Evolutionary conservation across 2,113 vertebrate genomes (phyloP), one percentile per base, ranked within the genome.

Genomic region (Gyps fulvus): DNA sequence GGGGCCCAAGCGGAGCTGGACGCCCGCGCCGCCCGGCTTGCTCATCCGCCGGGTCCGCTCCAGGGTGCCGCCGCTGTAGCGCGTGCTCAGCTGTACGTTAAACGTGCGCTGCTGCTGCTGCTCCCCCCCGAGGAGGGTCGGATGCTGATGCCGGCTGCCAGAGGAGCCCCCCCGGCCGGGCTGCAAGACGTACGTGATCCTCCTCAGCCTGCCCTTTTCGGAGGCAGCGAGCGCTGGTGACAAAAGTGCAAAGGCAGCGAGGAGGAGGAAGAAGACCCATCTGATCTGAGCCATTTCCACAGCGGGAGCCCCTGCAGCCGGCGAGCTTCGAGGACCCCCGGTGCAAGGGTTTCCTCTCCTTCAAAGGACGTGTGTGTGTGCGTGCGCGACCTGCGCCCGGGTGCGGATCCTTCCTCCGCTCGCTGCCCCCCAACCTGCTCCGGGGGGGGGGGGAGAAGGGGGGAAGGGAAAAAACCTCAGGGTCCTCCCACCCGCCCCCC

Each of bases 21-120:
- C 91, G 83, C 92, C 97, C 36, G 98, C 78, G 77, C 77, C 65
- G 38, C 78, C 84, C 86, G 96, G 54, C 95, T 91, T 93, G 90
- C 99, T 99, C 96, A 98, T 99, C 98, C 99, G 98, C 95, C 99
- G 98, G 80, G 93, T 99, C 83, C 99, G 98, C 94, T 99, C 98
- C 93, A 96, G 97, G 72, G 89, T 95, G 93, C 96, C 91, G 97
- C 94, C 87, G 97, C 96, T 54, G 97, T 98, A 98, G 96, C 97
- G 97, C 49, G 97, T 27, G 90, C 98, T 95, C 62, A 99, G 98
- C 87, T 98, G 98, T 76, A 99, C 97, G 89, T 98, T 99, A 95
- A 98, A 98, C 9, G 98, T 91, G 97, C 98, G 98, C 92, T 96
- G 96, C 87, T 77, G 98, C 83, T 86, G 86, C 89, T 59, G 98